Percentiles rank a stretch among this genome's conserved stretches.
Evolutionary conservation across 1,140 invertebrate species (phyloP).

Genomic region (Zaprionus davidi): DNA sequence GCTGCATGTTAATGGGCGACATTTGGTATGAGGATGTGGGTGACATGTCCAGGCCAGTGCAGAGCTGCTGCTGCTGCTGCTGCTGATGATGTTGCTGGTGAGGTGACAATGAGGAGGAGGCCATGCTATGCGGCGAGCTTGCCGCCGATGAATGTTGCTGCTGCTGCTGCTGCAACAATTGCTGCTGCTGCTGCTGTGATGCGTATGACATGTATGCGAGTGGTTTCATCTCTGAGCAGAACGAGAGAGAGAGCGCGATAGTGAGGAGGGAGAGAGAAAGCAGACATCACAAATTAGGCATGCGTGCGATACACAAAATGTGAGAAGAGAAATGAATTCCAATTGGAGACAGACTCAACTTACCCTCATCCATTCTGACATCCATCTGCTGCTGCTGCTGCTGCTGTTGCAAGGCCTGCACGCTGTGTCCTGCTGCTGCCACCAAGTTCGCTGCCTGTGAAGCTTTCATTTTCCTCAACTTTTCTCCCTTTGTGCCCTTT

Average conservation of each 20-base stretch:
- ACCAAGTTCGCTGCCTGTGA: slow-evolving; percentile 34
- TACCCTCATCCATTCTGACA: slow-evolving; percentile 53
- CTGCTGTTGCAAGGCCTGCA: slow-evolving; percentile 36
- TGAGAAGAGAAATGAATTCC: slow-evolving; percentile 3
- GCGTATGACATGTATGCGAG: slow-evolving; percentile 73
- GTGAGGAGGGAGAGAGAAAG: slow-evolving; percentile 50
- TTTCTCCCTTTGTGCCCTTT: slow-evolving; percentile 86
- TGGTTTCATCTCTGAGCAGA: slow-evolving; percentile 62
- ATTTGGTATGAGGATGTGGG: slow-evolving; percentile 66
- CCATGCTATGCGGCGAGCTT: slow-evolving; percentile 72
- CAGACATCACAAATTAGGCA: slow-evolving; percentile 78
- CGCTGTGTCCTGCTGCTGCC: slow-evolving; percentile 39
- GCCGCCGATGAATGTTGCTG: slow-evolving; percentile 66
- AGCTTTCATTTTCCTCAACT: slow-evolving; percentile 60
- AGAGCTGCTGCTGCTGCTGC: slow-evolving; percentile 58
- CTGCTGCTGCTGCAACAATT: slow-evolving; percentile 46
- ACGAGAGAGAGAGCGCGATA: background rate
- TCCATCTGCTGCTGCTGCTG: slow-evolving; percentile 47
- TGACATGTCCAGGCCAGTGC: slow-evolving; percentile 69
- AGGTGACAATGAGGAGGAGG: slow-evolving; percentile 68
- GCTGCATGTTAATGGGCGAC: slow-evolving; percentile 74
- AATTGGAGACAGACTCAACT: slow-evolving; percentile 34
- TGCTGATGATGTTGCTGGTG: slow-evolving; percentile 58
- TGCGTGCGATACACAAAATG: slow-evolving; percentile 46
- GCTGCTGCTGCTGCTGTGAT: slow-evolving; percentile 52